phyloP scores from a whole-genome alignment of 2,888 invertebrate species.

The Drosophila percnosoma region DNA sequence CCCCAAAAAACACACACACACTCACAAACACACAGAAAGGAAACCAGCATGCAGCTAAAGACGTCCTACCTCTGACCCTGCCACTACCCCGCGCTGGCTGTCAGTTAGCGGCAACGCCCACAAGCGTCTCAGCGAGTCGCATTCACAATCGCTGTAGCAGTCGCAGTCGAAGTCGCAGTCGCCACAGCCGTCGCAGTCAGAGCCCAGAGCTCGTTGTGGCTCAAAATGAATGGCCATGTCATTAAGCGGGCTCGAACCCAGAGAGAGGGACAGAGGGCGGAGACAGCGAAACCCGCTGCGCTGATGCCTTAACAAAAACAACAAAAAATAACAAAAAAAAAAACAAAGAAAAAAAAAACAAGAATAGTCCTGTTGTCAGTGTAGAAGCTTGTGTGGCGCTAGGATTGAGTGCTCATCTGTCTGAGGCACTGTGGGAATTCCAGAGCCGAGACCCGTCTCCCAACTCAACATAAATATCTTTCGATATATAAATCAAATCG shows the following conservation, averaged over 20 bases:
- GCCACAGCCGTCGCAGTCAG: not conserved
- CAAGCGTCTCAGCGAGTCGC: constrained; percentile 38
- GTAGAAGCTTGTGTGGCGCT: constrained; percentile 51
- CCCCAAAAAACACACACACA: constrained; percentile 6
- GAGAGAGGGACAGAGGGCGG: constrained; percentile 9
- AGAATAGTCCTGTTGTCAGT: constrained; percentile 18
- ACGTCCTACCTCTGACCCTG: constrained; percentile 5
- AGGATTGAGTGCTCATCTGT: constrained; percentile 63
- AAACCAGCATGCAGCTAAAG: constrained; percentile 22
- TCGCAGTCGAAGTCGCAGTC: not conserved
- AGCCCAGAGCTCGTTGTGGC: constrained; percentile 48
- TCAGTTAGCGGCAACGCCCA: constrained; percentile 75
- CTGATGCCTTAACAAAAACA: constrained; percentile 29
- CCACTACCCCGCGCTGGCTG: constrained; percentile 45
- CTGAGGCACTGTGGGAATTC: constrained; percentile 55
- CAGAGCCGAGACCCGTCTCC: not conserved
- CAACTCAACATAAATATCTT: constrained; percentile 30
- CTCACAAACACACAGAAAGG: not conserved
- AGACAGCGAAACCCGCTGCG: constrained; percentile 47
- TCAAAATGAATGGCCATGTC: constrained; percentile 75
- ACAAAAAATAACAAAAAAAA: no score
- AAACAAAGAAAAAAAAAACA: not conserved
- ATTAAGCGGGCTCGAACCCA: constrained; percentile 53
- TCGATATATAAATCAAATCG: constrained; percentile 56
- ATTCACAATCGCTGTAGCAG: constrained; percentile 8